Percentiles rank a stretch among this genome's conserved stretches.
phyloP scores from a whole-genome alignment of 2,797 vertebrate species.

The Nothura maculosa region DNA sequence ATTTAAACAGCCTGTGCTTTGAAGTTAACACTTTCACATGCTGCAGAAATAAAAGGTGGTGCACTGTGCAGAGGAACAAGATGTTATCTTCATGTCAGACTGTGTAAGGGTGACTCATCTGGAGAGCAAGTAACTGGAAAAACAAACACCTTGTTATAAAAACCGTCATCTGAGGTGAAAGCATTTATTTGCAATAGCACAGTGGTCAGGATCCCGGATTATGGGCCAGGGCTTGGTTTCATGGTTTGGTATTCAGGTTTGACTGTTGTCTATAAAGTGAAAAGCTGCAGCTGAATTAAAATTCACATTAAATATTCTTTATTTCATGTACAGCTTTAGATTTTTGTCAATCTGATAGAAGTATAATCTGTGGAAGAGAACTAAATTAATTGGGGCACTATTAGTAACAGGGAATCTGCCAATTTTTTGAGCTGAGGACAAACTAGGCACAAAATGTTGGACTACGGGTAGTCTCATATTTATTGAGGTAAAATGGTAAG shows the following conservation, averaged over 20 bases:
- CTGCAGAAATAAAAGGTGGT: neutral
- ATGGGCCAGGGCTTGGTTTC: neutral
- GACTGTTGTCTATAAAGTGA: neutral
- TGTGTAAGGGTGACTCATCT: constrained; percentile 11
- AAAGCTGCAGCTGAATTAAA: neutral
- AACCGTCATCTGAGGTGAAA: constrained; percentile 4
- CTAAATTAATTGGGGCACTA: neutral
- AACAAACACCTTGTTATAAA: neutral
- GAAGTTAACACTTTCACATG: constrained; percentile 2
- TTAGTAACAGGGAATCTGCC: neutral
- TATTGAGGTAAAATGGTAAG: neutral
- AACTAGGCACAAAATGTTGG: no score
- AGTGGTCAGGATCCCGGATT: neutral
- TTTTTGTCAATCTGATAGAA: neutral
- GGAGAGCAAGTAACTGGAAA: constrained; percentile 3
- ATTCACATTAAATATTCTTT: neutral
- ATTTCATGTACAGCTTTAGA: neutral
- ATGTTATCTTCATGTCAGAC: neutral
- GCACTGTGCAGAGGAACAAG: neutral
- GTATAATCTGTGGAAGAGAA: neutral
- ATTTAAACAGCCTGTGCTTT: neutral
- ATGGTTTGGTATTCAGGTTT: neutral
- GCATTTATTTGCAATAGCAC: neutral
- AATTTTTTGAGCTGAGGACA: neutral
- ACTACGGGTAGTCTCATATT: neutral